Evolutionary conservation across 2,113 vertebrate species (phyloP), one percentile per base, ranked within the genome.

Genomic region (Gasterosteus nipponicus): DNA sequence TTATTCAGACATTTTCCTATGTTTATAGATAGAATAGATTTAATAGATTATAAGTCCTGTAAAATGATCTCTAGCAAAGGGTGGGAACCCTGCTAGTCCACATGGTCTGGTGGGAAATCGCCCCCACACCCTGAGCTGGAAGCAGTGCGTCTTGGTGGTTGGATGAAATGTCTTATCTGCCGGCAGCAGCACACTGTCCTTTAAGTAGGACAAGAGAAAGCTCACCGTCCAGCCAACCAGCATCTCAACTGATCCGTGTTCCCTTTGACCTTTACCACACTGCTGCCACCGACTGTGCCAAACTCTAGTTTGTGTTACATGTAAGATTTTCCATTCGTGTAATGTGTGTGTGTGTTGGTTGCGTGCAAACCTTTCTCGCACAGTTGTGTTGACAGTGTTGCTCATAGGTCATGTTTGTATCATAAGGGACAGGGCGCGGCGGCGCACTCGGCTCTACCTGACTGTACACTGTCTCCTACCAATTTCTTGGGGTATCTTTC

Each of bases 101-200:
- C 83, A 87, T 83, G 80, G 88, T 91, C 89, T 92, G 81, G 74
- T 89, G 89, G 92, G 87, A 91, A 90, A 90, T 90, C 85, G 88
- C 90, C 90, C 85, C 89, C 90, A 89, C 90, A 89, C 75, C 51
- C 86, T 86, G 89, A 80, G 89, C 86, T 74, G 75, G 80, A 77
- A 87, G 82, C 81, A 79, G 69, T 78, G 80, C 66, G 56, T 85
- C 82, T 85, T 71, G 86, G 91, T 79, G 88, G 89, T 75, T 75
- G 88, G 90, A 93, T 91, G 89, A 93, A 89, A 91, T 84, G 88
- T 87, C 91, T 93, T 93, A 93, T 94, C 92, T 88, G 83, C 85
- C 81, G 69, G 88, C 87, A 76, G 87, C 92, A 92, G 92, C 88
- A 89, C 83, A 87, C 87, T 92, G 88, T 93, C 92, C 89, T 92